Base-by-base conservation (phyloP, 2,888 invertebrate species). In the Diadegma fenestrale region DNA sequence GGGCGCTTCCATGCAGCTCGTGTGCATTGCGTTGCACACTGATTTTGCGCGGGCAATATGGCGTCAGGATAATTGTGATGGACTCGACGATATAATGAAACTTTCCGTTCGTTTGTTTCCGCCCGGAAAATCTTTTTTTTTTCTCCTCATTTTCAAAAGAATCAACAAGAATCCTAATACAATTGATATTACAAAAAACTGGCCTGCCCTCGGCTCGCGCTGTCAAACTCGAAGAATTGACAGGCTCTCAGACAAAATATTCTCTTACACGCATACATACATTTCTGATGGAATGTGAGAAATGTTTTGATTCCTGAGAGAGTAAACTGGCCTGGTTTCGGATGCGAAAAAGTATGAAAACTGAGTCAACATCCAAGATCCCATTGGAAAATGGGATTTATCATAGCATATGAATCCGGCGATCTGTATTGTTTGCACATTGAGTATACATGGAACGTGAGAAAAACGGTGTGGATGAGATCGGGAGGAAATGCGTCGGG, bases 1-100 rank as follows among this genome's bases (percentile, higher is more conserved):
- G 80, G 72, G 58, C 82, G 77, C 72, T 77, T 84, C 76, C 81
- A 80, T 77, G 77, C 71, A 41, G 45, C 33, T 68, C 26, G 48
- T 78, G 48, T 78, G 64, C 69, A 66, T 68, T 54, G 37, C 68
- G 61, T n/a, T 41, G 73, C 37, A 37, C 73, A 14, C n/a, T 43
- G 61, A 63, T 69, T 71, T 63, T 58, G 58, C 45, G 45, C 75
- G 73, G 5, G 72, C n/a, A 75, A 63, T 61, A 43, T 61, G 22
- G 43, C 30, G 14, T 22, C 58, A 10, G n/a, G 43, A 41, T 14
- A 54, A 61, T 61, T 43, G 17, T 37, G 43, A 63, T 26, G 19
- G 26, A n/a, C 22, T 45, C 22, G 0, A 33, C 33, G 19, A 19
- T 33, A 63, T 19, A 30, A 45, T 43, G 63, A 33, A 63, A 33